Evolutionary conservation across 2,113 vertebrate species (phyloP).

Genomic region (Benthochromis sp.): DNA sequence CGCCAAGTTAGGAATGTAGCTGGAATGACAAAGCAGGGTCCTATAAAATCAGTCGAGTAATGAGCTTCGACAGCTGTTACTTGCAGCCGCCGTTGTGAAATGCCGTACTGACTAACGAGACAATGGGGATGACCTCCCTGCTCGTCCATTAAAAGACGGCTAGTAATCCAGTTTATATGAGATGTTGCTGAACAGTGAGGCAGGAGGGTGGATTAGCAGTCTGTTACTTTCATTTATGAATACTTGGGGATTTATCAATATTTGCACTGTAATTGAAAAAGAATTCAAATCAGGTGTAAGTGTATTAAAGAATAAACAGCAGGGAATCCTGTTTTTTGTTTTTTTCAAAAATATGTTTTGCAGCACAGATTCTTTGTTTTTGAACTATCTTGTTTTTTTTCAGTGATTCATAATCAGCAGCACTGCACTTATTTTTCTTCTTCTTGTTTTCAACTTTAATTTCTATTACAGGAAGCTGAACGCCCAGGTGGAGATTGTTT

Average conservation of each 20-base stretch:
- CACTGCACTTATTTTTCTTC: not conserved
- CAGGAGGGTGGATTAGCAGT: not conserved
- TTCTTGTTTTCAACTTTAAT: not conserved
- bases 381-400: not conserved
- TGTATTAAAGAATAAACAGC: not conserved
- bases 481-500: not conserved
- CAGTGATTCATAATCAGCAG: not conserved
- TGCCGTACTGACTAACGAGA: conserved; percentile 43
- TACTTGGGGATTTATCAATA: not conserved
- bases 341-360: not conserved
- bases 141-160: not conserved
- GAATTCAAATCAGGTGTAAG: not conserved
- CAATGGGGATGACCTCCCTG: conserved; percentile 24
- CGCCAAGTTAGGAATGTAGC: not conserved
- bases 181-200: not conserved
- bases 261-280: not conserved
- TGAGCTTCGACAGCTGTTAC: conserved; percentile 58
- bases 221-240: not conserved
- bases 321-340: not conserved
- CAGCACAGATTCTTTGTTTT: not conserved
- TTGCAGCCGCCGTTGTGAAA: conserved; percentile 18
- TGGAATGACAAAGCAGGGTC: not conserved
- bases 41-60: conserved; percentile 26
- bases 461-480: not conserved
- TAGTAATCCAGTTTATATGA: not conserved